These are phyloP conservation scores for Diabrotica virgifera DNA, from an alignment of 1,140 invertebrate species.

Conservation along the genomic window DNA sequence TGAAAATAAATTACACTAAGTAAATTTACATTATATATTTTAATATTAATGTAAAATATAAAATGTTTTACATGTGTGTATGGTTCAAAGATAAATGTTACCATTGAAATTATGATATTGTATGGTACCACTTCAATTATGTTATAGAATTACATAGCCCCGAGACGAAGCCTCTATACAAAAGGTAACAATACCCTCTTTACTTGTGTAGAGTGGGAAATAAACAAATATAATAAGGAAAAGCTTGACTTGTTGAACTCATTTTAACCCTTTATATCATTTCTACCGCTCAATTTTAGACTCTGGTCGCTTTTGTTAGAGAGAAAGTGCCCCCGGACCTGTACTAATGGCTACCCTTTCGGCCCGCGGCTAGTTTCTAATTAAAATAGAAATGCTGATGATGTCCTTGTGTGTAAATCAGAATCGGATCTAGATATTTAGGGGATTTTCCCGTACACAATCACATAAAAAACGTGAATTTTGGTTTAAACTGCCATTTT, in stretches of 20 bases:
- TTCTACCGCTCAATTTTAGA: slow-evolving; percentile 2
- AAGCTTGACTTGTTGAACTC: background rate
- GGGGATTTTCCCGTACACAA: too few species aligned
- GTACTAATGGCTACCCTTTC: slow-evolving; percentile 1
- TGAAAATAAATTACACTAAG: too few species aligned
- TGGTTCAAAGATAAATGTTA: too few species aligned
- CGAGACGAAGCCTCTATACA: background rate
- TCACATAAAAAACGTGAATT: too few species aligned
- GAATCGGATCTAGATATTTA: background rate
- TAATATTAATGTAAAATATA: too few species aligned
- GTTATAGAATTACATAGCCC: too few species aligned
- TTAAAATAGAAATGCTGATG: slow-evolving; percentile 1
- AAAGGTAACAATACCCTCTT: background rate
- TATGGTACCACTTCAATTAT: too few species aligned
- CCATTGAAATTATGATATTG: too few species aligned
- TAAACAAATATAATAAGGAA: slow-evolving; percentile 1
- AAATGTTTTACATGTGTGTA: too few species aligned
- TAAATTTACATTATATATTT: too few species aligned
- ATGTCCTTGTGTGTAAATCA: background rate
- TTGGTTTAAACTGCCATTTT: too few species aligned
- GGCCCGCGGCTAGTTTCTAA: background rate
- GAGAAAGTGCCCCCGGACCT: background rate
- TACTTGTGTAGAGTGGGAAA: background rate
- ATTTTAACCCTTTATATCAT: slow-evolving; percentile 3
- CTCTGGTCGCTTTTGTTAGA: background rate